A percentile compares a stretch with the other conserved stretches of the same genome.
Conservation (phyloP, 2,113 vertebrate genomes). For the Myotis davidii region DNA sequence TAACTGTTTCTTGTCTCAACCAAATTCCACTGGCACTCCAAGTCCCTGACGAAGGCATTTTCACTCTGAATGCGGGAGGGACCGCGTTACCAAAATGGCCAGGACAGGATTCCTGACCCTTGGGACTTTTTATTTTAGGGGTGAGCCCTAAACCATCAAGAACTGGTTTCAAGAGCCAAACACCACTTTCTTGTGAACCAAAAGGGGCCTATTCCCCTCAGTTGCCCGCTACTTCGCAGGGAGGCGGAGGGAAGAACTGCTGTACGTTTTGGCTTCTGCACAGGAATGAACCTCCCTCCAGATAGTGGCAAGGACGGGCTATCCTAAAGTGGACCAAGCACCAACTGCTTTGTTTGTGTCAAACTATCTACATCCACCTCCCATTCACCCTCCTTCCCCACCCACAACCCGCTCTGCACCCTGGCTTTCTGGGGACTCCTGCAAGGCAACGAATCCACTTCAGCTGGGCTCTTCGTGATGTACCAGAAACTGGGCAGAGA, state of each 20-base stretch:
- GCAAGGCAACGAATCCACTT: background rate
- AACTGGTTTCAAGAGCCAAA: slow-evolving; percentile 37
- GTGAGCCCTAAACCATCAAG: background rate
- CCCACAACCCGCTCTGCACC: background rate
- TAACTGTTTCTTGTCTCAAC: background rate
- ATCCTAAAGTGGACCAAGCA: background rate
- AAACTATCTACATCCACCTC: background rate
- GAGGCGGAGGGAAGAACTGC: background rate
- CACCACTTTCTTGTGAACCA: background rate
- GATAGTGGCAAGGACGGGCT: background rate
- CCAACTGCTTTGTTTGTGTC: background rate
- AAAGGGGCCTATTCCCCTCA: background rate
- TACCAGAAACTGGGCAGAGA: background rate
- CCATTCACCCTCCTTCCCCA: background rate
- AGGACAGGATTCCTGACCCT: background rate
- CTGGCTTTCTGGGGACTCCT: background rate
- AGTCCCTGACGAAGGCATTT: background rate
- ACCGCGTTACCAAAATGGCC: background rate
- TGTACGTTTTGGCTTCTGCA: background rate
- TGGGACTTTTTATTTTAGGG: background rate
- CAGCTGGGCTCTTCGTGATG: background rate
- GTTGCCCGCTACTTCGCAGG: background rate
- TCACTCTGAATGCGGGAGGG: background rate
- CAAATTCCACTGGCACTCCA: background rate
- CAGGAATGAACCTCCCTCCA: background rate